Percentiles rank a stretch among this genome's conserved stretches.
Conservation (phyloP, 2,113 vertebrate genomes). For the Orcinus orca region DNA sequence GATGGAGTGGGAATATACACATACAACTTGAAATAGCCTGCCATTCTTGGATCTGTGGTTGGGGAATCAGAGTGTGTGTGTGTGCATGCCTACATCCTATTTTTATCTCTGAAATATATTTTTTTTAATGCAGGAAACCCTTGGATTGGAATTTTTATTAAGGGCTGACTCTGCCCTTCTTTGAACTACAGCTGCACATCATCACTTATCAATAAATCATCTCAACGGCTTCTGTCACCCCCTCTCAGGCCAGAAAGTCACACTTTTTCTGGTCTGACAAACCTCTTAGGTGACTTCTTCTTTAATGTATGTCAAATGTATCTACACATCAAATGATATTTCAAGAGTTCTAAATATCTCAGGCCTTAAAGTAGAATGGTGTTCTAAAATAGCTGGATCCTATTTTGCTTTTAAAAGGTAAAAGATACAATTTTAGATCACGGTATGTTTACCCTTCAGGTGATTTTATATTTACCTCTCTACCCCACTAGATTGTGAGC, state of each 20-base stretch:
- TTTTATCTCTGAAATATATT: not conserved
- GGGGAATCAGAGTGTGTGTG: not conserved
- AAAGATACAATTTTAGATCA: not conserved
- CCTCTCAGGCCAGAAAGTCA: slow-evolving; percentile 18
- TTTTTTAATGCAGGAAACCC: not conserved
- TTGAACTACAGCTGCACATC: slow-evolving; percentile 63
- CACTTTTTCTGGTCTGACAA: slow-evolving; percentile 65
- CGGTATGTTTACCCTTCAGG: not conserved
- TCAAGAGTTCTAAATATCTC: slow-evolving; percentile 43
- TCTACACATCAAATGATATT: slow-evolving; percentile 58
- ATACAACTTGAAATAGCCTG: not conserved
- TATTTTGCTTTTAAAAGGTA: not conserved
- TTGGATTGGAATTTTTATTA: slow-evolving; percentile 62
- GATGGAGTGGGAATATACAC: not conserved
- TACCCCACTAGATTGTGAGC: not conserved
- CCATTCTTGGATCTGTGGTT: not conserved
- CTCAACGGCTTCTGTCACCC: slow-evolving; percentile 64
- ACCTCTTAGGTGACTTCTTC: slow-evolving; percentile 64
- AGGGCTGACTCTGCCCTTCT: slow-evolving; percentile 25
- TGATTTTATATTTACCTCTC: not conserved
- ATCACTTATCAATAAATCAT: slow-evolving; percentile 77
- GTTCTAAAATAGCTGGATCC: not conserved
- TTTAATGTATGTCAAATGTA: slow-evolving; percentile 42
- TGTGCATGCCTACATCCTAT: not conserved
- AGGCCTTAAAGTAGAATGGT: slow-evolving; percentile 13